These are phyloP conservation scores for Symphodus melops DNA, from an alignment of 2,113 vertebrate genomes.

Conservation along the genomic window DNA sequence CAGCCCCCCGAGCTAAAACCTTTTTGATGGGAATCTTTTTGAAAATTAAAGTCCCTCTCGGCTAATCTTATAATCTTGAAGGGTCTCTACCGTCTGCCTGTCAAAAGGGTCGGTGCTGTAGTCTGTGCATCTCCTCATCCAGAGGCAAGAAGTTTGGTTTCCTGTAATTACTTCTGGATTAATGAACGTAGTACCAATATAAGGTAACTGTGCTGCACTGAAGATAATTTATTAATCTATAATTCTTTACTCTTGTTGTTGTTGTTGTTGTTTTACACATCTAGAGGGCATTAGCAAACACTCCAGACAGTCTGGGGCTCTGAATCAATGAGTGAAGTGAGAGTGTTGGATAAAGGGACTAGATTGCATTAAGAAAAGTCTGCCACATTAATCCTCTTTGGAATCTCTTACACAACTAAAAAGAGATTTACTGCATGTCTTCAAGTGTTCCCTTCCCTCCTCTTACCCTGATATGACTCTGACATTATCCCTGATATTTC, in stretches of 20 bases:
- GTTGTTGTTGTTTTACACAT: neutral
- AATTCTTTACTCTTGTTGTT: neutral
- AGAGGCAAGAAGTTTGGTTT: neutral
- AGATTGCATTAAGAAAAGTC: constrained; percentile 70
- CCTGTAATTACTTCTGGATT: neutral
- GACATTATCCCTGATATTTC: constrained; percentile 27
- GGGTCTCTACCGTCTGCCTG: constrained; percentile 23
- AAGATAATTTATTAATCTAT: constrained; percentile 13
- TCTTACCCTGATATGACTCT: constrained; percentile 37
- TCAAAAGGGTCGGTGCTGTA: constrained; percentile 21
- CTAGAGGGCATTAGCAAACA: constrained; percentile 7
- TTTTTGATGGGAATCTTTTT: constrained; percentile 35
- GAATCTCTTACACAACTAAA: constrained; percentile 65
- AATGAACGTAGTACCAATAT: neutral
- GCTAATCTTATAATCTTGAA: constrained; percentile 64
- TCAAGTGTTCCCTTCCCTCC: constrained; percentile 41
- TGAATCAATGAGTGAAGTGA: constrained; percentile 34
- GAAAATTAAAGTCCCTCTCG: constrained; percentile 46
- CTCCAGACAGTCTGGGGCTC: constrained; percentile 25
- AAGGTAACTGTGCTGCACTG: accelerated
- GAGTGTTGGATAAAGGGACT: constrained; percentile 54
- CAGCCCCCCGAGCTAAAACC: constrained; percentile 26
- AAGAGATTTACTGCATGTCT: constrained; percentile 69
- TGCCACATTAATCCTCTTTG: constrained; percentile 67
- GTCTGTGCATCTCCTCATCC: neutral